Percentiles rank a stretch among this genome's conserved stretches.
Conservation (phyloP, 2,113 vertebrate species). For the Prinia subflava region DNA sequence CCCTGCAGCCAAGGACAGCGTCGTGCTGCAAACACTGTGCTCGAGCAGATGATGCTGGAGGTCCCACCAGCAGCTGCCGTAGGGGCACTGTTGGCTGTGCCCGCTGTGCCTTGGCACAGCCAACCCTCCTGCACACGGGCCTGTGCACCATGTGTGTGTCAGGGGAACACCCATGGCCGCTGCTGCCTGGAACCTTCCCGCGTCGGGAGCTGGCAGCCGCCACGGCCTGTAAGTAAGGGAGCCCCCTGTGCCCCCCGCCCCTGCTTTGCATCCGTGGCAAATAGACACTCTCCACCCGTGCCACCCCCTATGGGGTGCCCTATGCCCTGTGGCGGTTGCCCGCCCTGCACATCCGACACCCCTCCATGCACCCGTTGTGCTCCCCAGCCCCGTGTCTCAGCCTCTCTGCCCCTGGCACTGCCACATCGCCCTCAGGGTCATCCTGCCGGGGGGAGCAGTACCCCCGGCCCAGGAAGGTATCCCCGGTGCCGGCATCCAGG, state of each 20-base stretch:
- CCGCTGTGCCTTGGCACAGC: not conserved
- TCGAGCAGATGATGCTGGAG: rapidly evolving
- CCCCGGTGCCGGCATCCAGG: no score
- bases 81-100: not conserved
- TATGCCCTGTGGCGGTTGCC: not conserved
- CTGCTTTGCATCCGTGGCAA: not conserved
- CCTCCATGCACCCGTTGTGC: not conserved
- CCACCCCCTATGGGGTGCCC: not conserved
- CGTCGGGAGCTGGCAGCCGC: not conserved
- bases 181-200: not conserved
- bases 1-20: not conserved
- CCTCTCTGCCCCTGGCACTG: not conserved
- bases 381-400: not conserved
- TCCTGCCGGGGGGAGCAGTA: not conserved
- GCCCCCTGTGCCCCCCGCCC: not conserved
- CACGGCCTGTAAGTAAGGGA: not conserved
- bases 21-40: rapidly evolving
- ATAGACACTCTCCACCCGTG: not conserved
- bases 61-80: rapidly evolving
- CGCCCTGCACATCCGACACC: not conserved
- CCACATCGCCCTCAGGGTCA: not conserved
- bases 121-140: not conserved
- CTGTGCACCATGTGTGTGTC: rapidly evolving
- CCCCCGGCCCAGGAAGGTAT: not conserved
- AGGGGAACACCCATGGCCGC: not conserved